phyloP scores from a whole-genome alignment of 2,113 vertebrate species.

The Danio rerio region GRCz12tu NC_133179.1:32158501-32159000 shows the following conservation, averaged over 20 bases:
- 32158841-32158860: not conserved
- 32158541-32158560: constrained; percentile 52
- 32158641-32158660: constrained; percentile 50
- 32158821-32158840: not conserved
- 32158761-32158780: constrained; percentile 31
- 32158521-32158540: constrained; percentile 50
- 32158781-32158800: not conserved
- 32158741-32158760: constrained; percentile 41
- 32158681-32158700: constrained; percentile 51
- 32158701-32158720: not conserved
- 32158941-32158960: too few species aligned
- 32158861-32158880: not conserved
- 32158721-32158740: constrained; percentile 38
- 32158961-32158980: too few species aligned
- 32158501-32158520: constrained; percentile 34
- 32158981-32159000: too few species aligned
- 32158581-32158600: constrained; percentile 47
- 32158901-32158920: not conserved
- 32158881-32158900: not conserved
- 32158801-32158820: constrained; percentile 14
- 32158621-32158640: constrained; percentile 50
- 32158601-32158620: constrained; percentile 46
- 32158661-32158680: constrained; percentile 59
- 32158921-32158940: too few species aligned
- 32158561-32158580: constrained; percentile 46